phyloP scores from a whole-genome alignment of 2,113 vertebrate species.

The Scalopus aquaticus region DNA sequence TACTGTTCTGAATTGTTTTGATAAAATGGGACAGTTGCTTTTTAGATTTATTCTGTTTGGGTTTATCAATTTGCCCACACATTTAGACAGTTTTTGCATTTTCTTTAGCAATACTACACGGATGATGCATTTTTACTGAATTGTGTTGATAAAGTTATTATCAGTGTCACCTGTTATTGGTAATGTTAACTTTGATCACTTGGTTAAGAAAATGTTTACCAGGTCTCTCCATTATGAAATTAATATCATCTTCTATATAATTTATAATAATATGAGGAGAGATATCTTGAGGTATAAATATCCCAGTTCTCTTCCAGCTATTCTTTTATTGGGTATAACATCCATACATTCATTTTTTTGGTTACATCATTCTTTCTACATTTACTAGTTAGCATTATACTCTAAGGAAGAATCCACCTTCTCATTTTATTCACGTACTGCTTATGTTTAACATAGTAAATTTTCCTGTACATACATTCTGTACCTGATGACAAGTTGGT shows the following conservation, averaged over 20 bases:
- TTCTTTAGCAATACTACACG: neutral
- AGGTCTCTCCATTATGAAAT: neutral
- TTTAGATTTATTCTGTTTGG: neutral
- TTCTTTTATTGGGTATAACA: neutral
- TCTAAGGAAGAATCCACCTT: neutral
- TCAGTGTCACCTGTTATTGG: neutral
- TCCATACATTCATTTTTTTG: neutral
- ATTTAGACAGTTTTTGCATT: neutral
- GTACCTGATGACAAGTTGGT: neutral
- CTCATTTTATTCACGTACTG: neutral
- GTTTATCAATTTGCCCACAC: neutral
- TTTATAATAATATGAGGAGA: neutral
- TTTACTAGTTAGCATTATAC: neutral
- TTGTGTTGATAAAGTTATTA: neutral
- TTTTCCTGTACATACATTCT: neutral
- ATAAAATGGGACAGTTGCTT: neutral
- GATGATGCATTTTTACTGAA: neutral
- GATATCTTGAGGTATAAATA: conserved; percentile 25
- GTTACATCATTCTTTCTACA: neutral
- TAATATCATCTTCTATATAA: neutral
- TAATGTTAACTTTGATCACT: neutral
- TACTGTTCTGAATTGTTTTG: neutral
- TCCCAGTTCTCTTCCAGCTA: neutral
- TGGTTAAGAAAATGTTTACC: neutral
- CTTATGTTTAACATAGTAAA: neutral